Percentiles rank a stretch among this genome's conserved stretches.
phyloP scores from a whole-genome alignment of 2,113 vertebrate species.

The Nothoprocta pentlandii region DNA sequence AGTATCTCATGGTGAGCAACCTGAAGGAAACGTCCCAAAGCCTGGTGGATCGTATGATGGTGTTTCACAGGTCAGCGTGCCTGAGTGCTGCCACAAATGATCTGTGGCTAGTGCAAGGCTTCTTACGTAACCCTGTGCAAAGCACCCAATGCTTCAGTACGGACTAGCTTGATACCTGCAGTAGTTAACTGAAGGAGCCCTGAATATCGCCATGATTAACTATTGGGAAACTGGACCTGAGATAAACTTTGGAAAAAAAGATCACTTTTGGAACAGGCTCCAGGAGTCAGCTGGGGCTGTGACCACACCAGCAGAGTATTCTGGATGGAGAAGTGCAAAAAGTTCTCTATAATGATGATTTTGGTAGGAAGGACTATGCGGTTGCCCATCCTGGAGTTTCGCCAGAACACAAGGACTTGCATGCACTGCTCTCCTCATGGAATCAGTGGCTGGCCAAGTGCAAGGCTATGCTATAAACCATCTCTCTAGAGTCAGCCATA shows the following conservation, averaged over 20 bases:
- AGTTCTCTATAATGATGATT: neutral
- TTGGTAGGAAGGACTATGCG: neutral
- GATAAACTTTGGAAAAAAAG: slow-evolving; percentile 49
- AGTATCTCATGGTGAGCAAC: neutral
- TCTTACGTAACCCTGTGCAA: neutral
- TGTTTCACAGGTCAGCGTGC: neutral
- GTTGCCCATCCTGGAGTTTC: neutral
- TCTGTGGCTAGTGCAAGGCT: neutral
- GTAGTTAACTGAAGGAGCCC: neutral
- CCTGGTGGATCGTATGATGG: neutral
- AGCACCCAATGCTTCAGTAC: slow-evolving; percentile 3
- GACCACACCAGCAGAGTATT: neutral
- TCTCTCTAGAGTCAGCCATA: neutral
- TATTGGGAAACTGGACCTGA: slow-evolving; percentile 22
- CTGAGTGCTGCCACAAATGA: slow-evolving; percentile 11
- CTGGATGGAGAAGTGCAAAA: slow-evolving; percentile 1
- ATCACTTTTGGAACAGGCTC: neutral
- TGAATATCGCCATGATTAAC: slow-evolving; percentile 4
- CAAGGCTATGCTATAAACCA: neutral
- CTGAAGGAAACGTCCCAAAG: neutral
- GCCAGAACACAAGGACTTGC: neutral
- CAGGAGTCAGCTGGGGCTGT: neutral
- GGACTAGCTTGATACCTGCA: neutral
- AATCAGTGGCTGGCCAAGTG: neutral
- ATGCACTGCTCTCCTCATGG: neutral